These are phyloP conservation scores for Bombus ignitus DNA, from an alignment of 1,140 invertebrate genomes.

Conservation along the genomic window DNA sequence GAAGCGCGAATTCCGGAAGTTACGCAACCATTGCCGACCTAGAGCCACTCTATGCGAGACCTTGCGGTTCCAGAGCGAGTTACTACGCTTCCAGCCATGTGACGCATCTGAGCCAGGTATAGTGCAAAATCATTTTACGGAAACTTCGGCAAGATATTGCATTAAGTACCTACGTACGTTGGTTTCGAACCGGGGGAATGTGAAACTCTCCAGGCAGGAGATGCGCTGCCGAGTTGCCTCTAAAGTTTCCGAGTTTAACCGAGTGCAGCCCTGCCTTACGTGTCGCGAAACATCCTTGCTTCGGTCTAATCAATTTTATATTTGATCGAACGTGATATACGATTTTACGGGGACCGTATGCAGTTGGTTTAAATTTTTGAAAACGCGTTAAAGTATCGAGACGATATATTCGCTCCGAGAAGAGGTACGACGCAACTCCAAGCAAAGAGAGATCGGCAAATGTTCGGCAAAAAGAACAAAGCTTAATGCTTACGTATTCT, in stretches of 20 bases:
- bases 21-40: constrained; percentile 92
- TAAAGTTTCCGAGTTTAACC: constrained; percentile 8
- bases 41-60: constrained; percentile 84
- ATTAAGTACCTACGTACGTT: not conserved
- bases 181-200: not conserved
- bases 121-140: constrained; percentile 51
- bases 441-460: too few relatives aligned
- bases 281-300: too few relatives aligned
- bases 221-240: not conserved
- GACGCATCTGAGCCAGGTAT: constrained; percentile 84
- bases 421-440: too few relatives aligned
- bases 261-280: not conserved
- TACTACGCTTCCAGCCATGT: constrained; percentile 85
- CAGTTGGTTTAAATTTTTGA: not conserved
- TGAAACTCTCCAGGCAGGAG: not conserved
- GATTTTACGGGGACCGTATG: not conserved
- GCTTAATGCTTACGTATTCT: not conserved
- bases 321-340: not conserved
- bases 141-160: constrained; percentile 19
- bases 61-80: constrained; percentile 83
- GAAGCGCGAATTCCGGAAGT: constrained; percentile 89
- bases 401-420: not conserved
- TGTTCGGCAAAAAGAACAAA: not conserved
- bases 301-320: constrained; percentile 23
- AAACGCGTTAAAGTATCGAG: not conserved